Evolutionary conservation across 2,113 vertebrate species (phyloP).

Genomic region (Macrotus californicus): DNA sequence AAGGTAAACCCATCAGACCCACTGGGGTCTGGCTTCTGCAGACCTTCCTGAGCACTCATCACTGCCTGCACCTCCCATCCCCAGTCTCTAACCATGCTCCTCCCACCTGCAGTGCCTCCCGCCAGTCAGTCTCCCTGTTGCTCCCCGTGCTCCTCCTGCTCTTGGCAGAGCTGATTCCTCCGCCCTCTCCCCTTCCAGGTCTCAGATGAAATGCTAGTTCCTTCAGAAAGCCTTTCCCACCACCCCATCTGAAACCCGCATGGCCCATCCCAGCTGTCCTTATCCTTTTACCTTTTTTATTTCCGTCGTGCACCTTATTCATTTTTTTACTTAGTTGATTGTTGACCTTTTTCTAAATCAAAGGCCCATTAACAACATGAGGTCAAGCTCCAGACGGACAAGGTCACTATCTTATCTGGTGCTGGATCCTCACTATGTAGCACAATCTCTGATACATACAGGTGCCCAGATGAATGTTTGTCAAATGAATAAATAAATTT

Average conservation of each 20-base stretch:
- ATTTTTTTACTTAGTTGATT: neutral
- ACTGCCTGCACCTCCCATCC: neutral
- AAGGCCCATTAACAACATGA: neutral
- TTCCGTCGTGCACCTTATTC: neutral
- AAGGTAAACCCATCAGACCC: neutral
- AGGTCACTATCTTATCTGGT: neutral
- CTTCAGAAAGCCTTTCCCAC: neutral
- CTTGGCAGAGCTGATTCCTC: neutral
- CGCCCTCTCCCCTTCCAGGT: neutral
- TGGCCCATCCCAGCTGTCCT: neutral
- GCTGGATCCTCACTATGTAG: neutral
- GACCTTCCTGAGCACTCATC: neutral
- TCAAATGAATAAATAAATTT: neutral
- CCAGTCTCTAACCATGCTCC: fast-evolving
- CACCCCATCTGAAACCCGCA: neutral
- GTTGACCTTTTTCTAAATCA: neutral
- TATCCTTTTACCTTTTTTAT: neutral
- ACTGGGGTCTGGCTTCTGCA: neutral
- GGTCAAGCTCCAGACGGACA: neutral
- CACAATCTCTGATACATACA: neutral
- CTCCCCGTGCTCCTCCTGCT: neutral
- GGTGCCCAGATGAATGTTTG: neutral
- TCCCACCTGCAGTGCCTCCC: neutral
- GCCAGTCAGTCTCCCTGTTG: too few species aligned
- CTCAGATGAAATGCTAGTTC: neutral